Conservation (phyloP, 2,888 invertebrate species). For the Phortica magna region DNA sequence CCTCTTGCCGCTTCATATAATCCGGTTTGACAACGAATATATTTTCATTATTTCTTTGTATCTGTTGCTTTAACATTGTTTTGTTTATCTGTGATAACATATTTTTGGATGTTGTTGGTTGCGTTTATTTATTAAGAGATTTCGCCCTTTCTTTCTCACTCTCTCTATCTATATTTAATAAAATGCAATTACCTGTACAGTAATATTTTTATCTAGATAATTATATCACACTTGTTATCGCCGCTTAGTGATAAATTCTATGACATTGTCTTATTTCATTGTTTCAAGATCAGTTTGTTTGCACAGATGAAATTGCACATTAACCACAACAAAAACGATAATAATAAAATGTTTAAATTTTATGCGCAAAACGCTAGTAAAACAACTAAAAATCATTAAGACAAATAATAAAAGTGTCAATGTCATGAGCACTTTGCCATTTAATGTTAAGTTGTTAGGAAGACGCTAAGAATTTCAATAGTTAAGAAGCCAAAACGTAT, state of each 20-base stretch:
- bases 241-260: background rate
- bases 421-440: background rate
- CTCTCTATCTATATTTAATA: conserved; percentile 1
- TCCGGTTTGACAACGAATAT: background rate
- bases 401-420: background rate
- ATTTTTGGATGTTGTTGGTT: too few species aligned
- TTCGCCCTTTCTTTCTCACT: too few species aligned
- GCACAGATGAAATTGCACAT: conserved; percentile 53
- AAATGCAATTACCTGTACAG: background rate
- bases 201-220: background rate
- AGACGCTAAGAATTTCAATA: too few species aligned
- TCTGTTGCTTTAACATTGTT: background rate
- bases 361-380: too few species aligned
- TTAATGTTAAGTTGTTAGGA: background rate
- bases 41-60: background rate
- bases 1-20: background rate
- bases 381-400: background rate
- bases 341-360: conserved; percentile 47
- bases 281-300: conserved; percentile 42
- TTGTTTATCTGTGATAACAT: background rate
- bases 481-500: too few species aligned
- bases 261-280: background rate
- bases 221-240: background rate
- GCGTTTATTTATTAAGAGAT: too few species aligned
- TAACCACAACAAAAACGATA: conserved; percentile 31